These are phyloP conservation scores for Zaprionus taronus DNA, from an alignment of 1,140 invertebrate species.

Conservation along the genomic window DNA sequence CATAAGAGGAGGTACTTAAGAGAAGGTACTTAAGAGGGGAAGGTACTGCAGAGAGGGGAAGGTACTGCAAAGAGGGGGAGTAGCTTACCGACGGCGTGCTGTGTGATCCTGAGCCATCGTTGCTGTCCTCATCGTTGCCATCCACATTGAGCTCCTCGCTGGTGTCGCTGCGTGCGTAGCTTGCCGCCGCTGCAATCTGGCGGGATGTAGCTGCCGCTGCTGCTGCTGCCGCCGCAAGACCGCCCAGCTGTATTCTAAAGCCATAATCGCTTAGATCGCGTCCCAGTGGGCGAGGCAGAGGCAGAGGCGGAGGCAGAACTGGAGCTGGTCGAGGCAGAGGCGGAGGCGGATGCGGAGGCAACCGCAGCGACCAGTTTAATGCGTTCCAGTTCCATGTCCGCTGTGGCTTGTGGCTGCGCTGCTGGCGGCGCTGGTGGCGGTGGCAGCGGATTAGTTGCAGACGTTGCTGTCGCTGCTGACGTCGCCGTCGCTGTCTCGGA, in stretches of 20 bases:
- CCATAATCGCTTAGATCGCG: slow-evolving; percentile 83
- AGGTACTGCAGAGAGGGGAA: no score
- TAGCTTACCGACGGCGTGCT: slow-evolving; percentile 83
- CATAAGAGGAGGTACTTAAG: background rate
- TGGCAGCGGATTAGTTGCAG: slow-evolving; percentile 35
- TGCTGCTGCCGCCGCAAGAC: slow-evolving; percentile 77
- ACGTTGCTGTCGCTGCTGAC: slow-evolving; percentile 43
- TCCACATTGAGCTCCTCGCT: slow-evolving; percentile 83
- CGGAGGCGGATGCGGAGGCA: slow-evolving; percentile 40
- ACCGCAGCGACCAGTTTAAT: slow-evolving; percentile 81
- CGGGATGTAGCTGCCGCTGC: slow-evolving; percentile 79
- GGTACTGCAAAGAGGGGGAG: no score
- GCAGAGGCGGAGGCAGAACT: slow-evolving; percentile 37
- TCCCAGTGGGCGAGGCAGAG: slow-evolving; percentile 63
- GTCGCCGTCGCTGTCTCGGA: slow-evolving; percentile 60
- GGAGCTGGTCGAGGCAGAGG: slow-evolving; percentile 40
- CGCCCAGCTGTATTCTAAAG: slow-evolving; percentile 84
- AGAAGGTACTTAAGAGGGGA: background rate
- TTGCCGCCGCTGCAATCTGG: slow-evolving; percentile 77
- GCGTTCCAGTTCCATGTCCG: slow-evolving; percentile 81
- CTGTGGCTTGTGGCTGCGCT: slow-evolving; percentile 25
- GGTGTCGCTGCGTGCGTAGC: slow-evolving; percentile 83
- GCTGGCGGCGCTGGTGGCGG: slow-evolving; percentile 46
- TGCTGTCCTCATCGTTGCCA: slow-evolving; percentile 82
- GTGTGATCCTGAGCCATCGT: slow-evolving; percentile 74